Base-by-base conservation (phyloP, 2,888 invertebrate species). In the Pyrgus malvae region DNA sequence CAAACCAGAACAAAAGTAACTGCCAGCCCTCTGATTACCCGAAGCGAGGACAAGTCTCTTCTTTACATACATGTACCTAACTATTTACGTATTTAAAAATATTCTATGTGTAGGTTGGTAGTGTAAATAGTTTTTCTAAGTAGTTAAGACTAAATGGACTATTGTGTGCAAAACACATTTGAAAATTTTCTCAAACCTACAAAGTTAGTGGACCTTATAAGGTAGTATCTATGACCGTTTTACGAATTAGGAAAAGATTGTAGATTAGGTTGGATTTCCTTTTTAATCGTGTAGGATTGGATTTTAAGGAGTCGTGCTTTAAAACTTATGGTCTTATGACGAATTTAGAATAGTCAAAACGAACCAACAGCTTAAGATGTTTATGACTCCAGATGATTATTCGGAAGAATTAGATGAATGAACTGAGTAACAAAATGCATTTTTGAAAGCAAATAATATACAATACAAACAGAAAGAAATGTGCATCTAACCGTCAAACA, bases 161-260 rank as follows among this genome's bases (percentile, higher is more conserved):
- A 45, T 33, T 45, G 45, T 45, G 8, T 45, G 21, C 31, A 33
- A 21, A 33, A 45, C 21, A 21, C 7, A 38, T 38, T 38, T 38
- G 7, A 35, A 29, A 16, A 25, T 42, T 42, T 16, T 25, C 25
- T 12, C 21, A 48, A 23, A 17, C 35, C 48, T 48, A 29, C 17
- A 48, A 29, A 48, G 48, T 25, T 25, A 48, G 38, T 19, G 12
- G 17, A 38, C 12, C 37, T 27, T 27, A 17, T 38, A 48, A 1
- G 48, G 48, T 48, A 37, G 27, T 25, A 25, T 25, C 48, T 38
- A 29, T 38, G 48, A 48, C 29, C 11, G 38, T 38, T 14, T 27
- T 17, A 38, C 48, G 5, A 29, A 38, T 29, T 48, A 38, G 27
- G 38, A 14, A 17, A 27, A 19, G 6, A 17, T 38, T 19, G 12